phyloP scores from a whole-genome alignment of 2,888 invertebrate genomes.

The Apamea anceps region DNA sequence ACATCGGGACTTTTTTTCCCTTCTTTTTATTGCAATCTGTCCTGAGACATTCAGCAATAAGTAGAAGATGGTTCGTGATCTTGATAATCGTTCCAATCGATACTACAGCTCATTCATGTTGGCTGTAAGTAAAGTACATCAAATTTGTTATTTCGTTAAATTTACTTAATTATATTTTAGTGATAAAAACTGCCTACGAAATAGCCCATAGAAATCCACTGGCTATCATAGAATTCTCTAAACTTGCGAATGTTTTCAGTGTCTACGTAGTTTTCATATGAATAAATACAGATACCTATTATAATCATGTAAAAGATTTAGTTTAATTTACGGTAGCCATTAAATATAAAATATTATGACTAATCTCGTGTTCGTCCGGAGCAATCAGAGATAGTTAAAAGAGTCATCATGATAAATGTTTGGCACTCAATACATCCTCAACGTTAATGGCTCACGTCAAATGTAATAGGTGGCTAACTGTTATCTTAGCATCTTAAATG shows the following conservation, averaged over 20 bases:
- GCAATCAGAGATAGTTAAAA: constrained; percentile 43
- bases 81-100: no score
- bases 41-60: no score
- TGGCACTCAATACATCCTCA: constrained; percentile 56
- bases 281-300: neutral
- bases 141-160: neutral
- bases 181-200: neutral
- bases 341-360: constrained; percentile 34
- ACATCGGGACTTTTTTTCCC: neutral
- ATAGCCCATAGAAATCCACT: neutral
- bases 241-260: neutral
- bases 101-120: no score
- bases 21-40: no score
- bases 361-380: constrained; percentile 28
- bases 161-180: neutral
- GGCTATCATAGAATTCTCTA: neutral
- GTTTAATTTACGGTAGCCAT: constrained; percentile 21
- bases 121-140: neutral
- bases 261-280: neutral
- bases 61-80: no score
- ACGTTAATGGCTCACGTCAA: constrained; percentile 45
- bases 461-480: constrained; percentile 53
- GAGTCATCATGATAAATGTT: constrained; percentile 51
- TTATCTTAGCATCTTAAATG: constrained; percentile 41
- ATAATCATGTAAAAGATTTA: constrained; percentile 16